Conservation (phyloP, 2,113 vertebrate species). For the Entelurus aequoreus region DNA sequence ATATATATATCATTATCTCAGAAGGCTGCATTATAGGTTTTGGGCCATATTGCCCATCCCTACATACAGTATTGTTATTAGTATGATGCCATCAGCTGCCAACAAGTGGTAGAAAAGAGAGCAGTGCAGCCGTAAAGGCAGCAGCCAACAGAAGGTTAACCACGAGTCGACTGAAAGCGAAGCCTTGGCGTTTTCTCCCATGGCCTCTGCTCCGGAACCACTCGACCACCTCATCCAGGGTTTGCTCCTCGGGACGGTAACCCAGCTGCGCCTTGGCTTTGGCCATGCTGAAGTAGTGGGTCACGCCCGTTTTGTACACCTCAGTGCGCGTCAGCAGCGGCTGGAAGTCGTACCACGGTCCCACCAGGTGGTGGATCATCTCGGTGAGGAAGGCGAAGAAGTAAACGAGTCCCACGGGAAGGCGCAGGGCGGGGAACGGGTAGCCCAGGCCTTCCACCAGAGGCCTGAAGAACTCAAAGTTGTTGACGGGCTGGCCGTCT, state of each 20-base stretch:
- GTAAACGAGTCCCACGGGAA: slow-evolving; percentile 83
- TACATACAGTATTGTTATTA: not conserved
- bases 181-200: slow-evolving; percentile 53
- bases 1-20: no score
- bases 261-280: slow-evolving; percentile 84
- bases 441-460: slow-evolving; percentile 91
- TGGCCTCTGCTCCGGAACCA: slow-evolving; percentile 83
- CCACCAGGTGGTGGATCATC: slow-evolving; percentile 73
- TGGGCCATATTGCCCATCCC: not conserved
- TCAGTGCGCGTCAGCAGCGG: slow-evolving; percentile 89
- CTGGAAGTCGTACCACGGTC: slow-evolving; percentile 85
- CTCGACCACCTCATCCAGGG: slow-evolving; percentile 79
- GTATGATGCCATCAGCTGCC: slow-evolving; percentile 18
- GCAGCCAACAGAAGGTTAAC: slow-evolving; percentile 64
- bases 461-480: slow-evolving; percentile 91
- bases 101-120: slow-evolving; percentile 73
- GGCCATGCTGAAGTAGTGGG: slow-evolving; percentile 87
- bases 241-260: slow-evolving; percentile 75
- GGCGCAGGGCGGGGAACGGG: slow-evolving; percentile 76
- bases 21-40: no score
- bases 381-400: slow-evolving; percentile 86
- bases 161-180: slow-evolving; percentile 29
- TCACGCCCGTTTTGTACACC: slow-evolving; percentile 91
- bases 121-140: slow-evolving; percentile 52
- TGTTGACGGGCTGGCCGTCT: slow-evolving; percentile 85